These are phyloP conservation scores for Gymnothorax reevesii DNA, from an alignment of 2,797 vertebrate species.

Conservation along the genomic window DNA sequence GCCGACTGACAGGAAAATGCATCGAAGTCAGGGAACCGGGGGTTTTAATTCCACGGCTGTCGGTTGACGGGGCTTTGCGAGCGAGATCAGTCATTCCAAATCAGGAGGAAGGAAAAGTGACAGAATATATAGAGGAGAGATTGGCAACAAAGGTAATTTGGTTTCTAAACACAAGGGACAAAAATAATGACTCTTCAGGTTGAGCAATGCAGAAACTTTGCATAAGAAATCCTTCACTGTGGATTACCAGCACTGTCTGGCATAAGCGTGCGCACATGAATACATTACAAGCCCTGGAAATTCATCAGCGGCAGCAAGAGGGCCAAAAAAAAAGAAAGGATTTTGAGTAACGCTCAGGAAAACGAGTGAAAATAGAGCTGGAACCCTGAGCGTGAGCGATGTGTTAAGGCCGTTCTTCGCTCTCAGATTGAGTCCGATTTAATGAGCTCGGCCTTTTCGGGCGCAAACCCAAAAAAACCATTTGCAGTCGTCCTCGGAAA, in stretches of 20 bases:
- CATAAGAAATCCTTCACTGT: conserved; percentile 20
- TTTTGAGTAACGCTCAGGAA: neutral
- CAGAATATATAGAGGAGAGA: neutral
- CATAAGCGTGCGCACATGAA: conserved; percentile 15
- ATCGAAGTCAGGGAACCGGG: too few species aligned
- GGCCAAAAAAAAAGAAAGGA: neutral
- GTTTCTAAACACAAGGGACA: conserved; percentile 17
- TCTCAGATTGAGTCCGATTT: conserved; percentile 4
- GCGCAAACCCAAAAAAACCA: neutral
- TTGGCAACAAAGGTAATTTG: neutral
- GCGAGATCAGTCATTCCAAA: too few species aligned
- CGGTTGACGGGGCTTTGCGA: neutral
- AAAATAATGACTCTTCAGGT: conserved; percentile 1
- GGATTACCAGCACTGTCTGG: conserved; percentile 14
- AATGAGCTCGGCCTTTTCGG: conserved; percentile 13
- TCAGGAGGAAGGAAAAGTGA: too few species aligned
- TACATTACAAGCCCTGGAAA: conserved; percentile 17
- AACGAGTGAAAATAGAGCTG: conserved; percentile 20
- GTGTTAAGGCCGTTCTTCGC: neutral
- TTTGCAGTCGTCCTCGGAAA: neutral
- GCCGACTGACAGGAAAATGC: too few species aligned
- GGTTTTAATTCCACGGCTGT: neutral
- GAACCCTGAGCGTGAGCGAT: conserved; percentile 13
- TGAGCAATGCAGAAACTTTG: neutral
- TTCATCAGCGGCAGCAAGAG: neutral